Base-by-base conservation (phyloP, 2,113 vertebrate species). In the Orcinus orca region DNA sequence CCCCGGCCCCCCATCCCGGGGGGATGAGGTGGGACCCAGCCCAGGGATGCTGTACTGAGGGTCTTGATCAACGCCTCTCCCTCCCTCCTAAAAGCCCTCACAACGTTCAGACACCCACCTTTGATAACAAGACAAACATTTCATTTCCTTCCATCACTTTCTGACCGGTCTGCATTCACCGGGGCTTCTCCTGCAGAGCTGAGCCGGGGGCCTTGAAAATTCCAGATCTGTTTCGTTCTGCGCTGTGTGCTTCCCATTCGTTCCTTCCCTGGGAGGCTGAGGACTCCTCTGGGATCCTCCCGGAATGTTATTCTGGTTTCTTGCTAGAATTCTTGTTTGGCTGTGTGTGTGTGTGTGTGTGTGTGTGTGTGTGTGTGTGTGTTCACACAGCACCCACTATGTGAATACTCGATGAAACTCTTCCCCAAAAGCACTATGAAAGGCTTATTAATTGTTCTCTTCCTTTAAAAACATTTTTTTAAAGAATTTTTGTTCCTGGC, bases 1-100 rank as follows among this genome's bases (percentile, higher is more conserved):
- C 1, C 15, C 1, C 53, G 5, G 14, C 15, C 15, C 53, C 15
- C 5, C 53, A 53, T 6, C 53, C 53, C 15, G 1, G 2, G 9
- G 5, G 7, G 4, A 31, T 21, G 29, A 21, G 25, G 4, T 7
- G 33, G 23, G 4, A 86, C 6, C 15, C 20, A 12, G 58, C 25
- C 47, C 47, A 33, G 23, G 47, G n/a, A 14, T 8, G 12, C 9
- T 20, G 14, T 1, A 20, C 29, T 44, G 31, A 5, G 33, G 21
- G 20, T 80, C 41, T 73, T 63, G 41, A 74, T 55, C 63, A 21
- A 6, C 1, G 23, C 1, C 2, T 17, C 60, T 90, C 55, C 17
- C 31, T 55, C 21, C 23, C 21, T 41, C 50, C 53, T 17, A 15
- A 0, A 23, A 7, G 15, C 12, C 14, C 17, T 47, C 11, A 17